Conservation (phyloP, 2,113 vertebrate species). For the Isichthys henryi region DNA sequence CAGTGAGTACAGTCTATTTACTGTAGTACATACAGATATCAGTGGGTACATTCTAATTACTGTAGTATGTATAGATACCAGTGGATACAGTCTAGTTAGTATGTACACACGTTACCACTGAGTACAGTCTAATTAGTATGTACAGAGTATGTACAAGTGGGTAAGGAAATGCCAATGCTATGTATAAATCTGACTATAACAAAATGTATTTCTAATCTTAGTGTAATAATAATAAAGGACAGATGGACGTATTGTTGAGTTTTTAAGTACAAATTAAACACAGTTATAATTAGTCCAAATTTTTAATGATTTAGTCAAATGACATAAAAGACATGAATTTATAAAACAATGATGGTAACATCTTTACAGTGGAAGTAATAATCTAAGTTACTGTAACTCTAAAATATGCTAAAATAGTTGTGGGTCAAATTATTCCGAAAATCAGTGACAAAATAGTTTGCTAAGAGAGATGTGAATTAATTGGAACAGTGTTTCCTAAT, state of each 20-base stretch:
- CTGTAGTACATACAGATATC: too few species aligned
- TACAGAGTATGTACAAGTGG: not conserved
- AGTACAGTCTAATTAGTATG: not conserved
- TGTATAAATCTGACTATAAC: not conserved
- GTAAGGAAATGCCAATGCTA: not conserved
- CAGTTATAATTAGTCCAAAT: not conserved
- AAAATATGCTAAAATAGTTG: not conserved
- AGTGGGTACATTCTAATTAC: not conserved
- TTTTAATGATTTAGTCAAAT: not conserved
- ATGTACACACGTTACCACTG: too few species aligned
- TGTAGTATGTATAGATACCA: not conserved
- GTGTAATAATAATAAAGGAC: not conserved
- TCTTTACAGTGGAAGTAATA: not conserved
- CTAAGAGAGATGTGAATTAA: conserved; percentile 25
- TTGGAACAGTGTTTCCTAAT: conserved; percentile 32
- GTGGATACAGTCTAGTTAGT: too few species aligned
- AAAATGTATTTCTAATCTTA: not conserved
- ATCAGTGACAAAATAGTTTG: not conserved
- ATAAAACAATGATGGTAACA: not conserved
- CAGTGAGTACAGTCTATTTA: too few species aligned
- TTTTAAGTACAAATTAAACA: not conserved
- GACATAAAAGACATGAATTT: not conserved
- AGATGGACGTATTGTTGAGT: not conserved
- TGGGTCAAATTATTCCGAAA: not conserved
- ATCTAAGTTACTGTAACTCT: not conserved